Base-by-base conservation (phyloP, 2,113 vertebrate genomes). In the Mirounga angustirostris region DNA sequence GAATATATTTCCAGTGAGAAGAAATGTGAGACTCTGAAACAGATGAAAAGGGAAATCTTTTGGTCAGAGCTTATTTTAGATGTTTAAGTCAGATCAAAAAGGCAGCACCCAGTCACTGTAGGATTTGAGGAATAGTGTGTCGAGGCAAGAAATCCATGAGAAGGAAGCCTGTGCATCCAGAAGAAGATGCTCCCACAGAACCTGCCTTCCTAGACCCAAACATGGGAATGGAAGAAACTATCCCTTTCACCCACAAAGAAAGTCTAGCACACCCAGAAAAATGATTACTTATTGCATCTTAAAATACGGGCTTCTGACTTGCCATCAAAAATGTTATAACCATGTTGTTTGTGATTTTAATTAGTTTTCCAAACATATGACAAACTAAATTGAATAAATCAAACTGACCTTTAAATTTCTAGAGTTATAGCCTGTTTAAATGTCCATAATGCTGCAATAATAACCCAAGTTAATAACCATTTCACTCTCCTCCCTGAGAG, bases 381-480 rank as follows among this genome's bases (percentile, higher is more conserved):
- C 96, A 98, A 98, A 97, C 98, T 98, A 98, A 99, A 98, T 87
- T 94, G 95, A 98, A 98, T 98, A 98, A 98, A 99, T 98, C 98
- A 99, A 98, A 98, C 96, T 98, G 98, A 98, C 98, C 98, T 99
- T 99, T 98, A 98, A 98, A 98, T 98, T 99, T 97, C 94, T 92
- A 98, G 98, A 99, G 98, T 98, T 98, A 98, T 97, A 98, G 93
- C 92, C 96, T 98, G 97, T 97, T 98, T 99, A 99, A 98, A 98
- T 98, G 96, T 63, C 83, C 90, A 98, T 99, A 99, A 99, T 99
- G 98, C 97, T 97, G 96, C 98, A 98, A 99, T 99, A 98, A 99
- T 98, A 99, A 98, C 95, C 96, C 92, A 98, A 98, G 84, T 90
- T 98, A 98, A 99, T 98, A 98, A 97, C 94, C 94, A 92, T 95